Conservation (phyloP, 2,797 vertebrate species). For the Sebastes hopkinsi region DNA sequence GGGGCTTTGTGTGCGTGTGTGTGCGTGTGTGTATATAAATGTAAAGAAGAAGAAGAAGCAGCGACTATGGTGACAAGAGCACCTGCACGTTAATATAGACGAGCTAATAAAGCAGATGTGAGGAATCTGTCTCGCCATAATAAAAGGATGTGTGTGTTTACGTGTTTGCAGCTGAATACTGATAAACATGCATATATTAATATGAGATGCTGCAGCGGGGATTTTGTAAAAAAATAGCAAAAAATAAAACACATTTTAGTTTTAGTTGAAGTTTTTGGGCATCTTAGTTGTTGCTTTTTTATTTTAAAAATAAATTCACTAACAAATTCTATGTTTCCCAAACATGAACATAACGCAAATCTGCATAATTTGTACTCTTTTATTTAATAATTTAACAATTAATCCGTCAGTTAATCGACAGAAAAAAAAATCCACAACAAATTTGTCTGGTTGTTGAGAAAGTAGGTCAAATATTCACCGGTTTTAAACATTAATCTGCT, state of each 20-base stretch:
- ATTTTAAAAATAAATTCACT: neutral
- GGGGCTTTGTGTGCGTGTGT: slow-evolving; percentile 56
- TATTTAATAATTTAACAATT: neutral
- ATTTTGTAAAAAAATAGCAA: neutral
- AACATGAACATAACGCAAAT: neutral
- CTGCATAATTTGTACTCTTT: neutral
- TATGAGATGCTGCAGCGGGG: neutral
- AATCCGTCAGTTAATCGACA: neutral
- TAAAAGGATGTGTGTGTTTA: slow-evolving; percentile 46
- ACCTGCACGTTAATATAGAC: slow-evolving; percentile 61
- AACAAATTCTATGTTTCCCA: neutral
- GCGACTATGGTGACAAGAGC: slow-evolving; percentile 35
- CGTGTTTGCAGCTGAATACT: slow-evolving; percentile 33
- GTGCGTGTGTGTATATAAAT: slow-evolving; percentile 39
- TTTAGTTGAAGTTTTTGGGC: neutral
- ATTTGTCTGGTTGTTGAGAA: neutral
- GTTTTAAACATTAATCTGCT: neutral
- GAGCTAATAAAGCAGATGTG: slow-evolving; percentile 49
- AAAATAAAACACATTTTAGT: neutral
- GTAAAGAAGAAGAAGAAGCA: slow-evolving; percentile 53
- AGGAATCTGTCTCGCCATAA: slow-evolving; percentile 9
- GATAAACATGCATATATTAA: slow-evolving; percentile 15
- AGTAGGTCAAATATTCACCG: neutral
- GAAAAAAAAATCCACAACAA: neutral
- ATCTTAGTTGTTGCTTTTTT: neutral